Base-by-base conservation (phyloP, 2,113 vertebrate species). In the Cardinalis cardinalis region DNA sequence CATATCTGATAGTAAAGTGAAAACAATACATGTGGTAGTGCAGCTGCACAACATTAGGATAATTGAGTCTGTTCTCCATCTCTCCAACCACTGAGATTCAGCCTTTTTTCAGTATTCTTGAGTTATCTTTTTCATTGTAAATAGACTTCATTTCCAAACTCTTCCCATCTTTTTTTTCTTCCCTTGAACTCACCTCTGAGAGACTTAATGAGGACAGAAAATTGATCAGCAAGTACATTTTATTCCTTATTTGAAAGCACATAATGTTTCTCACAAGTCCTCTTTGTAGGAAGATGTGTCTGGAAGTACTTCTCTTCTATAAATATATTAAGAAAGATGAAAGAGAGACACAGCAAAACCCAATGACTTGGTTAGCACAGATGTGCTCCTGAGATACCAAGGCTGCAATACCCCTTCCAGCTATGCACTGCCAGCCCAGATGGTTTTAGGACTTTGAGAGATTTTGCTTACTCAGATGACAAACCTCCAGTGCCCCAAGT, bases 121-220 rank as follows among this genome's bases (percentile, higher is more conserved):
- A 75, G 32, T 82, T 70, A 64, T 28, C 25, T 56, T 36, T 82
- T 52, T 32, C 28, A 5, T 7, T 71, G 36, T 48, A 93, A 90
- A 88, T 36, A 73, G n/a, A 44, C 29, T 81, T 84, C 10, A 75
- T 84, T 92, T 94, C 46, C 58, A 89, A 87, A 81, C 34, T 94
- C 89, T 87, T 72, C 66, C 74, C 24, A 18, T 87, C 59, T 84
- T 64, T 53, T 52, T 36, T 61, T 84, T 84, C 53, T 77, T 49
- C 79, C 84, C 81, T 88, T 90, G 49, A 95, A 92, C 51, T 93
- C 81, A 89, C 63, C 81, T 89, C 59, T 91, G 93, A 93, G 78
- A 79, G 81, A 94, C 87, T 89, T 94, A 92, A 92, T 82, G 89
- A 94, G 87, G 78, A 72, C 84, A 79, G 81, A 95, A 92, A 92